These are phyloP conservation scores for Tryphoninae sp. DNA, from an alignment of 2,888 invertebrate genomes.

Conservation along the genomic window DNA sequence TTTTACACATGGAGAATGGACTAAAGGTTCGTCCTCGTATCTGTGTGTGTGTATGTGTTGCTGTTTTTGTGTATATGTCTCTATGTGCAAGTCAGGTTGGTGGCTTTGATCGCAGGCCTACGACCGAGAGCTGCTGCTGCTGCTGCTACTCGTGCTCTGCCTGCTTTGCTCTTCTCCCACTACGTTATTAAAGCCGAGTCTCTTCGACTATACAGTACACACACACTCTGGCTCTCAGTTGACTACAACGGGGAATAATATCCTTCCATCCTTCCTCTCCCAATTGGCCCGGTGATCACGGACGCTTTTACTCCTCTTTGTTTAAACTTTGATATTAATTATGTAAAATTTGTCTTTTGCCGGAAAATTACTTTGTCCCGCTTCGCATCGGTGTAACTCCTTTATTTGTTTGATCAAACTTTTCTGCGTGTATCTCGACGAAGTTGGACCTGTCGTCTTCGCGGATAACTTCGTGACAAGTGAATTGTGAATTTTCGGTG, in stretches of 20 bases:
- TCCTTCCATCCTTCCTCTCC: slow-evolving; percentile 36
- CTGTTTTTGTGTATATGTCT: slow-evolving; percentile 29
- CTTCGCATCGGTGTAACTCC: slow-evolving; percentile 2
- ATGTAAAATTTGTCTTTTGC: neutral
- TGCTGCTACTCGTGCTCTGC: slow-evolving; percentile 13
- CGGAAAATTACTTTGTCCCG: slow-evolving; percentile 11
- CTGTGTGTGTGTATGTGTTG: neutral
- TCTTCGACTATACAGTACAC: slow-evolving; percentile 31
- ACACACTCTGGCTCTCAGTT: slow-evolving; percentile 34
- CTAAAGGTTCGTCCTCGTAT: slow-evolving; percentile 25
- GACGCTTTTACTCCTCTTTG: neutral
- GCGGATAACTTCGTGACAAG: neutral
- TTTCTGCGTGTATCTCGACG: neutral
- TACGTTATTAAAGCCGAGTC: slow-evolving; percentile 50
- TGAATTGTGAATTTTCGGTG: neutral
- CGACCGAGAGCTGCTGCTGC: slow-evolving; percentile 61
- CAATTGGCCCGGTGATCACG: slow-evolving; percentile 11
- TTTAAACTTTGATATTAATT: neutral
- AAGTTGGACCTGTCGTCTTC: slow-evolving; percentile 11
- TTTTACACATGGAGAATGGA: slow-evolving; percentile 41
- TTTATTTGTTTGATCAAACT: neutral
- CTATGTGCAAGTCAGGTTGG: slow-evolving; percentile 60
- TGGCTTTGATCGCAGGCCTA: slow-evolving; percentile 68
- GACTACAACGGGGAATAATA: slow-evolving; percentile 46
- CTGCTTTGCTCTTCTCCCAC: slow-evolving; percentile 61